Conservation (phyloP, 2,797 vertebrate genomes). For the Spea hammondii region DNA sequence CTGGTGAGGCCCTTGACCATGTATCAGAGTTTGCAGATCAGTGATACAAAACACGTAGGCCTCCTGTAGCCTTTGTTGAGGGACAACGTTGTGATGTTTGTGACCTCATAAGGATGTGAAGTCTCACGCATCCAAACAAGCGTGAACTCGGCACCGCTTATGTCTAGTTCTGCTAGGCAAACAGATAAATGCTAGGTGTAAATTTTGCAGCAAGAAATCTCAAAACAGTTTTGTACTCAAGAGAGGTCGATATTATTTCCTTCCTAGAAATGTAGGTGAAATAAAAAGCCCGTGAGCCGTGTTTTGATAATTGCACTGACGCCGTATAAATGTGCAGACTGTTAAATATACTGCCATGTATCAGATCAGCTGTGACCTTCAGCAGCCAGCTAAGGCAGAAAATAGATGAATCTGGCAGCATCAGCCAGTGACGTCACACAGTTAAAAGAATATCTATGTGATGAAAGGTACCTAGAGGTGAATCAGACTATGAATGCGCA, state of each 20-base stretch:
- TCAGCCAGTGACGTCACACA: constrained; percentile 19
- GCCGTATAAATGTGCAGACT: constrained; percentile 4
- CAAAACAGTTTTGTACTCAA: neutral
- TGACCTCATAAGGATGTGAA: no score
- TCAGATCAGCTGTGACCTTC: constrained; percentile 40
- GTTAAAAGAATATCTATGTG: constrained; percentile 7
- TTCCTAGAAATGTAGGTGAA: constrained; percentile 24
- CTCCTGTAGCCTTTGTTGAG: no score
- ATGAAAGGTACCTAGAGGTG: constrained; percentile 13
- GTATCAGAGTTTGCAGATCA: no score
- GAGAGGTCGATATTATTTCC: neutral
- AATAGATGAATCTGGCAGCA: constrained; percentile 34
- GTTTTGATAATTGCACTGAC: constrained; percentile 6
- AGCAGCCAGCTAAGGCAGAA: constrained; percentile 22
- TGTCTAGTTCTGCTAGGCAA: no score
- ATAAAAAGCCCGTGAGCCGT: neutral
- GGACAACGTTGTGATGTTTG: no score
- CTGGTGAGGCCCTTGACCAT: no score
- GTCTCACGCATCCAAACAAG: no score
- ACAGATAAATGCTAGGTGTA: no score
- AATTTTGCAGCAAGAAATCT: neutral
- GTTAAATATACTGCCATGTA: constrained; percentile 28
- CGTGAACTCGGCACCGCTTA: no score
- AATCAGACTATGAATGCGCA: constrained; percentile 5
- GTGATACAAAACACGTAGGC: no score